Base-by-base conservation (phyloP, 2,888 invertebrate genomes). In the Hemithea aestivaria region DNA sequence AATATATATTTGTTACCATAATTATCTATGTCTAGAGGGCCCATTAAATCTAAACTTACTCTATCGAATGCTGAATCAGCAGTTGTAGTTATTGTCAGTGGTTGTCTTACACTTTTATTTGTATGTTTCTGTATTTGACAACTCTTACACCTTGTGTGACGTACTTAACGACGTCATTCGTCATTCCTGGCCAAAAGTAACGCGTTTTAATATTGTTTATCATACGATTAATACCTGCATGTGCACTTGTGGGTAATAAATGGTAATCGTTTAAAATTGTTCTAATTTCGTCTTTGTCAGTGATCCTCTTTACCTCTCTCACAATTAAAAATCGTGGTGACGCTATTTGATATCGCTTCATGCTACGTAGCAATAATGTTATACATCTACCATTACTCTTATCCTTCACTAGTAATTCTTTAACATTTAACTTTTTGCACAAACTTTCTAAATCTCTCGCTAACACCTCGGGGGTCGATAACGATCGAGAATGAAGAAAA, bases 31-130 rank as follows among this genome's bases (percentile, higher is more conserved):
- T 34, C 24, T 29, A 39, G n/a, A 7, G 27, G 12, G 21, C 27
- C 23, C 11, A 39, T 23, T 4, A 40, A 1, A 31, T 40, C 40
- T 10, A 32, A 35, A 11, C 23, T 21, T 35, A 25, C 9, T 35
- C 11, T 43, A 9, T n/a, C n/a, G 8, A 43, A 34, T 7, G 35
- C 41, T 5, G 27, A 35, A 12, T 23, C 8, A 1, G 38, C 41
- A 6, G 41, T 41, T 2, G 38, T 35, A 20, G 41, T 46, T 7
- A 41, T 36, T 6, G 9, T 25, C 25, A 9, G 2, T 9, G 16
- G 16, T 5, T 16, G 3, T 16, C 5, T 16, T 4, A 16, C 5
- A 16, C 5, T 2, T 16, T 5, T 16, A 16, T 16, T n/a, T n/a
- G n/a, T 2, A 5, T 16, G 16, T 16, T 16, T 16, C 16, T 16